phyloP scores from a whole-genome alignment of 2,888 invertebrate species.

The Polyommatus iphigenia region DNA sequence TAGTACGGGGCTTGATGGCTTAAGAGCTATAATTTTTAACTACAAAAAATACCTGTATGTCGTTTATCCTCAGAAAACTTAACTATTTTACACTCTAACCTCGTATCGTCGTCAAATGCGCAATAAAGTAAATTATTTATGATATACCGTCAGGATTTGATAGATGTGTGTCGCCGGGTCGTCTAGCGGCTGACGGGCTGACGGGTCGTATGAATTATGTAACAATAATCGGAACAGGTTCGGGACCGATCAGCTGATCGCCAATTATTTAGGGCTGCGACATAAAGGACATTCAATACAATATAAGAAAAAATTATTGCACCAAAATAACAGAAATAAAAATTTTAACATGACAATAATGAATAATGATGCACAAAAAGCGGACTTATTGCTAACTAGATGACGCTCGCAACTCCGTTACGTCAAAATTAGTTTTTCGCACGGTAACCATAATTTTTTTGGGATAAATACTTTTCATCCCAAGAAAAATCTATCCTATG shows the following conservation, averaged over 20 bases:
- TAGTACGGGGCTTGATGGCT: no score
- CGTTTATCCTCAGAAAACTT: background rate
- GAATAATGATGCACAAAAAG: no score
- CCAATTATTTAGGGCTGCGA: slow-evolving; percentile 23
- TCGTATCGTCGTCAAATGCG: background rate
- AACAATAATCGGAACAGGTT: slow-evolving; percentile 15
- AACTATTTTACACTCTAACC: background rate
- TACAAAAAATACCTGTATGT: background rate
- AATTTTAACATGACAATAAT: no score
- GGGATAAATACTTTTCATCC: no score
- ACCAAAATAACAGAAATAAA: no score
- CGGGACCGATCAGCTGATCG: slow-evolving; percentile 68
- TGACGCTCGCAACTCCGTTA: no score
- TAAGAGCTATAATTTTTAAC: background rate
- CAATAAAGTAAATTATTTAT: background rate
- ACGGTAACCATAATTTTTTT: no score
- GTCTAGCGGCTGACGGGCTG: background rate
- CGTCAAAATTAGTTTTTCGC: no score
- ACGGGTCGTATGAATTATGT: slow-evolving; percentile 3
- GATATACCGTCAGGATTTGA: slow-evolving; percentile 6
- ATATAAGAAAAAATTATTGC: background rate
- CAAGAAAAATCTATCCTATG: no score
- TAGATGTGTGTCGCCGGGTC: slow-evolving; percentile 1
- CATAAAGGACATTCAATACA: background rate
- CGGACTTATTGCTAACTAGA: background rate